Evolutionary conservation across 2,797 vertebrate genomes (phyloP), one percentile per base, ranked within the genome.

Genomic region (Anguilla obscura): DNA sequence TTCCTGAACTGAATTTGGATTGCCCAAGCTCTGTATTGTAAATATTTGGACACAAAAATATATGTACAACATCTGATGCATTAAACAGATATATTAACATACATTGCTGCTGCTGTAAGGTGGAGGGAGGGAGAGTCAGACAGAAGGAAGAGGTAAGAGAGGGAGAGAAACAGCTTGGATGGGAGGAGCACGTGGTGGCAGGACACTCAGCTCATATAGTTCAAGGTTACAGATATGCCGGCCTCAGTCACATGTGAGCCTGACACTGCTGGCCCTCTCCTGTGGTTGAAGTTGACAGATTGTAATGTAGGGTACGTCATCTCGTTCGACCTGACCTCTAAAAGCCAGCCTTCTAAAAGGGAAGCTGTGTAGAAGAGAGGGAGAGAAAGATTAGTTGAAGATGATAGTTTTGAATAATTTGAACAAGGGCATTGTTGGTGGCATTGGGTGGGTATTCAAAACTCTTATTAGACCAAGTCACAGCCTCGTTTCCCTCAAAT

Each of bases 251-350:
- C 74, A 45, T 45, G 76, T 45, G 4, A 16, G 14, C 30, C 76
- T 8, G 16, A 21, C 9, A 5, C 36, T 40, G 76, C 76, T 74
- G 69, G 30, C 27, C 45, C 12, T 69, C 80, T 52, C 87, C 60
- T 71, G 45, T 84, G 63, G 80, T 1, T 69, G 60, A 40, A 58
- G 63, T 27, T 21, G 48, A 84, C 58, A 45, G 60, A 50, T 30
- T 24, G 50, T 14, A 40, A 60, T 88, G 50, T 36, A 12, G 50
- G 82, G 50, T 56, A 40, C n/a, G 16, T 24, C 33, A 58, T 74
- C 48, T 88, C 63, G 12, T 60, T 85, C 21, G 5, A 12, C 56
- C 54, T 74, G 52, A 76, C 82, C 69, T 85, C 63, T 66, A 66
- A 66, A 66, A 8, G 60, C 24, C 87, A 24, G 45, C 48, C 50